Conservation (phyloP, 2,113 vertebrate genomes). For the Regulus satrapa region DNA sequence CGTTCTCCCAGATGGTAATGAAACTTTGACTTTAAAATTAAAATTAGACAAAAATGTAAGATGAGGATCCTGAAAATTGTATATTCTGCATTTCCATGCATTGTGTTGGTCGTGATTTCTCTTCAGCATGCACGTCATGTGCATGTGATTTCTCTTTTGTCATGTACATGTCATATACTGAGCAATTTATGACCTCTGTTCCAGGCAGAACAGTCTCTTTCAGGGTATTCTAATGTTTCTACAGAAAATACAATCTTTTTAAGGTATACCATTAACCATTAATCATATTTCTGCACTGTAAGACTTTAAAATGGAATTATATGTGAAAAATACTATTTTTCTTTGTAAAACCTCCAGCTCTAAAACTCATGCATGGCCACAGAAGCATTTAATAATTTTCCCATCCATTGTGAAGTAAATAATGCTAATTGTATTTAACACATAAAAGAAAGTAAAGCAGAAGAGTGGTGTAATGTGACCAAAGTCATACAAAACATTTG, state of each 20-base stretch:
- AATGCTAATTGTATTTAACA: not conserved
- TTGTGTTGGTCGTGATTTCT: not conserved
- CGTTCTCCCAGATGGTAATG: not conserved
- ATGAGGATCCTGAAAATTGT: not conserved
- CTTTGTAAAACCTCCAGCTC: not conserved
- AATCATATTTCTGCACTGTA: not conserved
- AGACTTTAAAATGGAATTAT: not conserved
- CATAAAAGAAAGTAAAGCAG: not conserved
- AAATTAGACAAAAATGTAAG: not conserved
- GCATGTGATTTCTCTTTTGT: too few species aligned
- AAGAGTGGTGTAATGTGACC: not conserved
- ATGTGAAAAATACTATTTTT: not conserved
- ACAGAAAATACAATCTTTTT: not conserved
- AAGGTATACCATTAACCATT: not conserved
- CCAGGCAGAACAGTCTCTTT: not conserved
- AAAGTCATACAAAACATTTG: not conserved
- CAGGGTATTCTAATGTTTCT: not conserved
- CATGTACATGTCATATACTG: too few species aligned
- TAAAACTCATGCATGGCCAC: not conserved
- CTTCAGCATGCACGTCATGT: too few species aligned
- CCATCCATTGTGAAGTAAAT: not conserved
- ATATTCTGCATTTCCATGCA: not conserved
- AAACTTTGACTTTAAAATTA: not conserved
- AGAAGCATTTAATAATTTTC: not conserved
- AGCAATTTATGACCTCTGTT: not conserved